These are phyloP conservation scores for Clarias fuscus DNA, from an alignment of 2,797 vertebrate genomes.

Conservation along the genomic window DNA sequence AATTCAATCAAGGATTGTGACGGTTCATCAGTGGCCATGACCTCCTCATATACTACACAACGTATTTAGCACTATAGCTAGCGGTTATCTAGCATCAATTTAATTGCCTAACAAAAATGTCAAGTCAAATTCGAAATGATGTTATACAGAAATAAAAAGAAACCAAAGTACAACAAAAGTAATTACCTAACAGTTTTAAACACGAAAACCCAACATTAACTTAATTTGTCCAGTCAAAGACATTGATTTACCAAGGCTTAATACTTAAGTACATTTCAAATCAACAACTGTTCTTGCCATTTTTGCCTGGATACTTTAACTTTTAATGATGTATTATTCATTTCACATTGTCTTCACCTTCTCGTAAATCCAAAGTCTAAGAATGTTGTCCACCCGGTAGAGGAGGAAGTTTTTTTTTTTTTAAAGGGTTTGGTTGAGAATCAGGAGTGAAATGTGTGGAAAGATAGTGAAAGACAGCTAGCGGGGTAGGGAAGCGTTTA, in stretches of 20 bases:
- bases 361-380: not conserved
- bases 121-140: not conserved
- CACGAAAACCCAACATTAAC: not conserved
- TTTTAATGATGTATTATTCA: not conserved
- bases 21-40: not conserved
- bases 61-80: not conserved
- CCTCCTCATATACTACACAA: not conserved
- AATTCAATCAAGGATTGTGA: not conserved
- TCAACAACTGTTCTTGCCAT: not conserved
- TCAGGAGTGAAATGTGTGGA: conserved; percentile 19
- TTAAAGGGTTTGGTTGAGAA: not conserved
- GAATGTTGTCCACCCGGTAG: not conserved
- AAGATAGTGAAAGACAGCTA: conserved; percentile 36
- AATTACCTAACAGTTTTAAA: not conserved
- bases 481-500: conserved; percentile 60
- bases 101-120: not conserved
- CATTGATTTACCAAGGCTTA: not conserved
- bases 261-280: not conserved
- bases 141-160: not conserved
- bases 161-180: not conserved
- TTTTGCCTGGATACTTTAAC: not conserved
- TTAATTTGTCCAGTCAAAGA: not conserved
- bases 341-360: not conserved
- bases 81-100: not conserved
- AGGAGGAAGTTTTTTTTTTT: not conserved